Percentiles rank a stretch among this genome's conserved stretches.
Conservation (phyloP, 2,888 invertebrate species). For the Tipula unca region DNA sequence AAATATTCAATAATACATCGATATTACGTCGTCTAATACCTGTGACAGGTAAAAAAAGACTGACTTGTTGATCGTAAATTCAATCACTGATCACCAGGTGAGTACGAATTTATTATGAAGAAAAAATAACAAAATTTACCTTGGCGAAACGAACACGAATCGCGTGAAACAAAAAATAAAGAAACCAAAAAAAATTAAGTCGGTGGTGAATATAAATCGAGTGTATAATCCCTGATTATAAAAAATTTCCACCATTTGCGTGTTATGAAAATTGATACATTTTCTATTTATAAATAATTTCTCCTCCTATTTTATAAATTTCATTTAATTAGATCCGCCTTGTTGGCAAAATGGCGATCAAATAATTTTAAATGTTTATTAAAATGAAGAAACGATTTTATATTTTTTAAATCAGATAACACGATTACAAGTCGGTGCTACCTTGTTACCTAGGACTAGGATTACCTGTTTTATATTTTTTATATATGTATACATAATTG, state of each 20-base stretch:
- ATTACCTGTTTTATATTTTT: neutral
- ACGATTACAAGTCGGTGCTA: neutral
- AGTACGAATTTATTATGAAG: neutral
- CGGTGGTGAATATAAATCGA: neutral
- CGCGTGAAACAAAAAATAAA: neutral
- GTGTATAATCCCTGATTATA: neutral
- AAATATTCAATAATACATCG: neutral
- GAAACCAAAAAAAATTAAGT: neutral
- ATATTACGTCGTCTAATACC: neutral
- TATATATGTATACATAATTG: neutral
- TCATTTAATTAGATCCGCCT: neutral
- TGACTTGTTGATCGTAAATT: constrained; percentile 19
- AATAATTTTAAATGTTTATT: neutral
- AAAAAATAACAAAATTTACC: neutral
- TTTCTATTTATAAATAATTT: neutral
- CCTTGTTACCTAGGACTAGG: too few relatives aligned
- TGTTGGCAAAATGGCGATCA: neutral
- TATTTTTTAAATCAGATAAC: neutral
- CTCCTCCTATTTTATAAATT: neutral
- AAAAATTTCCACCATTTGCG: neutral
- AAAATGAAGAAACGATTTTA: neutral
- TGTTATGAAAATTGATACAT: neutral
- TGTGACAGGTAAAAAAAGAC: constrained; percentile 19
- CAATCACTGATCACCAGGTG: constrained; percentile 17
- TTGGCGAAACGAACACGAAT: neutral